phyloP scores from a whole-genome alignment of 30 jellyfish, hydroid and myxozoan genomes.

The Aurelia aurita complex sp. Pacific region DNA sequence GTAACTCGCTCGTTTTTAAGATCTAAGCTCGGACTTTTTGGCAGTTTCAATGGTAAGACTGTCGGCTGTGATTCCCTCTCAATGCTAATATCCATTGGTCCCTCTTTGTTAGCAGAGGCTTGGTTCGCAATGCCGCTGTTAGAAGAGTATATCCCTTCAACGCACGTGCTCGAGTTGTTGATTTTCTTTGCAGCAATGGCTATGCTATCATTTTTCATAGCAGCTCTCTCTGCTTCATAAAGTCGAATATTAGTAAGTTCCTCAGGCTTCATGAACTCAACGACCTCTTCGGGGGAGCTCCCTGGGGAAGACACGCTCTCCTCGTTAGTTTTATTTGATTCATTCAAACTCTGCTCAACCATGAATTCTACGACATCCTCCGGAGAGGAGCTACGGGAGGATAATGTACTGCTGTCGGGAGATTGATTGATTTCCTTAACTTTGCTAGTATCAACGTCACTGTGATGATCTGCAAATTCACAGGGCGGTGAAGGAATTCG shows the following conservation, averaged over 20 bases:
- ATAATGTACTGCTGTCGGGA: constrained; percentile 11
- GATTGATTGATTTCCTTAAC: not conserved
- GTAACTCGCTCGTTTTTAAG: constrained; percentile 38
- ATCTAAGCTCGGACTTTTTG: constrained; percentile 47
- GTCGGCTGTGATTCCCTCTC: constrained; percentile 36
- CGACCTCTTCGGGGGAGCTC: constrained; percentile 27
- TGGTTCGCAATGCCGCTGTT: too few relatives aligned
- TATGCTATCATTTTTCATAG: not conserved
- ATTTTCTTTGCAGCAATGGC: not conserved
- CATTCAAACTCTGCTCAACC: not conserved
- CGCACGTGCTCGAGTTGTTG: not conserved
- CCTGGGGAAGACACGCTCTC: not conserved
- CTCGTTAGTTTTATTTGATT: not conserved
- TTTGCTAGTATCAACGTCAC: too few relatives aligned
- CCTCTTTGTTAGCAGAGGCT: too few relatives aligned
- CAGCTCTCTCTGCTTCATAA: not conserved
- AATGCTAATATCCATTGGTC: not conserved
- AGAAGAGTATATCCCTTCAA: not conserved
- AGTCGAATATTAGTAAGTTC: not conserved
- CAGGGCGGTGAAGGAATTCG: constrained; percentile 52
- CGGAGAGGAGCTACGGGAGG: constrained; percentile 54
- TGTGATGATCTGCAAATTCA: constrained; percentile 20
- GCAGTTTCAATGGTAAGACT: constrained; percentile 15
- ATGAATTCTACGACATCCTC: constrained; percentile 57
- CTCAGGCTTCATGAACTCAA: constrained; percentile 56